Conservation (phyloP, 2,113 vertebrate genomes). For the Nannobrachium achirus region DNA sequence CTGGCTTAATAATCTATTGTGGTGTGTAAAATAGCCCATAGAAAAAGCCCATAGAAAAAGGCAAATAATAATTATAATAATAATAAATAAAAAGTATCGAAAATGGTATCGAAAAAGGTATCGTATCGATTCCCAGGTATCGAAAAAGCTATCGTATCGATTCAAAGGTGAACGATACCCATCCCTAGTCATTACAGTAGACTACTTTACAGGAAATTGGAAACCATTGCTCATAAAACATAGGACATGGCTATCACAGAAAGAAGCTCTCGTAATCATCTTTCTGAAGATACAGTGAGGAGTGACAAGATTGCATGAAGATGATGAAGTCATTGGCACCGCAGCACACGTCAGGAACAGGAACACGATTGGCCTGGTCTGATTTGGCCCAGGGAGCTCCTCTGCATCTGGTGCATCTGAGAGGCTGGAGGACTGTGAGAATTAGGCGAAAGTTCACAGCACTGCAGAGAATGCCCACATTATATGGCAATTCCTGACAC, state of each 20-base stretch:
- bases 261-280: conserved; percentile 1
- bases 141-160: too few species aligned
- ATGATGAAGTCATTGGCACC: conserved; percentile 22
- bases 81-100: too few species aligned
- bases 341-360: conserved; percentile 26
- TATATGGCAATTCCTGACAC: conserved; percentile 30
- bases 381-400: conserved; percentile 32
- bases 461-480: conserved; percentile 56
- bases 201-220: too few species aligned
- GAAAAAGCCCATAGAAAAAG: too few species aligned
- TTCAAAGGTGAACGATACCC: too few species aligned
- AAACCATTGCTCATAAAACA: too few species aligned
- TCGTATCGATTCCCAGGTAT: too few species aligned
- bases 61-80: too few species aligned
- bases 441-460: conserved; percentile 81
- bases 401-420: conserved; percentile 4
- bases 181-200: neutral
- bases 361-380: too few species aligned
- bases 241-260: neutral
- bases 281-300: neutral
- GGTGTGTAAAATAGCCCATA: too few species aligned
- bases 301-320: conserved; percentile 1
- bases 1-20: too few species aligned
- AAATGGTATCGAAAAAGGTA: too few species aligned
- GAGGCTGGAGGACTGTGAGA: conserved; percentile 74